Base-by-base conservation (phyloP, 2,797 vertebrate genomes). In the Acrossocheilus wenchowensis region DNA sequence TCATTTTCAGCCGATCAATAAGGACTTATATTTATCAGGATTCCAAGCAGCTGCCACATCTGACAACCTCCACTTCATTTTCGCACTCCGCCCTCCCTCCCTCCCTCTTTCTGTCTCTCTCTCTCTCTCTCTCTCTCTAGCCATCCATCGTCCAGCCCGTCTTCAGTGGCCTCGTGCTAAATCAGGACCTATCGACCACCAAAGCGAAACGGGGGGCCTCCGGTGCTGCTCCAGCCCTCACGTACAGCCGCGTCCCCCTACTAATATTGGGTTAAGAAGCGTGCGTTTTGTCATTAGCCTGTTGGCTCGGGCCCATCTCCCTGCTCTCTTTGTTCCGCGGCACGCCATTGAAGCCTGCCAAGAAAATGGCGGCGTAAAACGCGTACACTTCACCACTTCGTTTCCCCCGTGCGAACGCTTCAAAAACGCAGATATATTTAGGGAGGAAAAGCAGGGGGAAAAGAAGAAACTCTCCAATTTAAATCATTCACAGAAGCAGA, bases 1-100 rank as follows among this genome's bases (percentile, higher is more conserved):
- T 98, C 97, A 97, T 99, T 99, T 97, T 98, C 97, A 97, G 96
- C 96, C 97, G 97, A 98, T 99, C 98, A 97, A 99, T 99, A 98
- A 96, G 95, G 96, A 97, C 98, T 98, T 98, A 97, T 99, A 98
- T 99, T 98, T 99, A 98, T 99, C 98, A 98, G 96, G 96, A 97
- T 97, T 97, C 96, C 95, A 95, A 97, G 97, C 97, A 97, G 97
- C 97, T 98, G 97, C 97, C 97, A 97, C 97, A 96, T 97, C 97
- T 99, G 98, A 99, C 97, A 98, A 97, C 96, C 97, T 97, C 96
- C 96, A 97, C 97, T 99, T 98, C 97, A 97, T 97, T 97, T 96
- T 94, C 96, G 95, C 96, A 95, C 96, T 97, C 95, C 93, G 87
- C 91, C 92, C 91, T 78, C 86, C 89, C 89, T 82, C 90, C 60